phyloP scores from a whole-genome alignment of 2,888 invertebrate genomes.

The Sminthurinus aureus region DNA sequence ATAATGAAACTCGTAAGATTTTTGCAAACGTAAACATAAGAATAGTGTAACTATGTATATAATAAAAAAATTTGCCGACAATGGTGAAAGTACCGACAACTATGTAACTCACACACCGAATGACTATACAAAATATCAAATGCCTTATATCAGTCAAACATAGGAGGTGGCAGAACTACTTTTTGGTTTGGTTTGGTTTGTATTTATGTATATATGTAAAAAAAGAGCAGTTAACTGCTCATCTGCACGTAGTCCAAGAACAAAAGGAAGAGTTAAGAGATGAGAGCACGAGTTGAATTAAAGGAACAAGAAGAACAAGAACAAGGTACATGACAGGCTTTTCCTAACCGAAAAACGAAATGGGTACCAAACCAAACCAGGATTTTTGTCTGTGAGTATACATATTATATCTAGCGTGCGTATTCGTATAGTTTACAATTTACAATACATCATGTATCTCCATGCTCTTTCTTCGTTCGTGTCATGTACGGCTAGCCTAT shows the following conservation, averaged over 20 bases:
- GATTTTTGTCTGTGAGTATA: not conserved
- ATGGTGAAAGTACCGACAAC: not conserved
- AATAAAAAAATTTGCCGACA: not conserved
- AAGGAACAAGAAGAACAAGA: not conserved
- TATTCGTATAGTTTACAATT: too few species aligned
- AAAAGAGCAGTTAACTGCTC: too few species aligned
- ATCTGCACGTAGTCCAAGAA: too few species aligned
- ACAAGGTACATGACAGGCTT: not conserved
- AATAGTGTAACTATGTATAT: not conserved
- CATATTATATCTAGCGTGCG: not conserved
- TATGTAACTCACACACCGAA: not conserved
- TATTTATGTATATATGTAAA: too few species aligned
- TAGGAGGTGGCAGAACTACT: too few species aligned
- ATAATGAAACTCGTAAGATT: not conserved
- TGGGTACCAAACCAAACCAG: not conserved
- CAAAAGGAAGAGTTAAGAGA: not conserved
- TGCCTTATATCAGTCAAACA: too few species aligned
- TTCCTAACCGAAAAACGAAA: not conserved
- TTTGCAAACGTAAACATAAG: not conserved
- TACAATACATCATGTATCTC: too few species aligned
- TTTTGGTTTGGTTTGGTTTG: too few species aligned
- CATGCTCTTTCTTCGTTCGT: too few species aligned
- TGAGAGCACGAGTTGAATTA: not conserved
- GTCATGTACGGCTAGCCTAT: not conserved
- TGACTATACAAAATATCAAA: not conserved